phyloP scores from a whole-genome alignment of 2,113 vertebrate species.

The Tragelaphus scriptus region DNA sequence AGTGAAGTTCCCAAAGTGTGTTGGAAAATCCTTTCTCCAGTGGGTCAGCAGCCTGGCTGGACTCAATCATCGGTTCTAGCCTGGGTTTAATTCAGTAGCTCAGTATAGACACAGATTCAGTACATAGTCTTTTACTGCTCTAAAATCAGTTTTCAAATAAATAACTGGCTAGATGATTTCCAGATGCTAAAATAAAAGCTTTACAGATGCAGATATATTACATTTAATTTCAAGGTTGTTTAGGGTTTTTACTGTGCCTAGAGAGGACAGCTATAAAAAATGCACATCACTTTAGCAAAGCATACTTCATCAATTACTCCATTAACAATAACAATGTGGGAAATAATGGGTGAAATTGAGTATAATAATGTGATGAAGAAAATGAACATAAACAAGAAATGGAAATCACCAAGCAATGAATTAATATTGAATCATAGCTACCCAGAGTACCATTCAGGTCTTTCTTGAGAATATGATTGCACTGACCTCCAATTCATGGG shows the following conservation, averaged over 20 bases:
- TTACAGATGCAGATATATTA: slow-evolving; percentile 68
- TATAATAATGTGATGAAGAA: slow-evolving; percentile 67
- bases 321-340: slow-evolving; percentile 76
- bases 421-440: slow-evolving; percentile 26
- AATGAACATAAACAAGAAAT: slow-evolving; percentile 65
- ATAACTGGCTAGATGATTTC: slow-evolving; percentile 63
- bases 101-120: slow-evolving; percentile 1
- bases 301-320: slow-evolving; percentile 74
- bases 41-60: slow-evolving; percentile 23
- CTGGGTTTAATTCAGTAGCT: slow-evolving; percentile 61
- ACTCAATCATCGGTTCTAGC: slow-evolving; percentile 30
- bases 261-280: slow-evolving; percentile 71
- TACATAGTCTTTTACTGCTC: slow-evolving; percentile 38
- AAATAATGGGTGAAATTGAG: slow-evolving; percentile 80
- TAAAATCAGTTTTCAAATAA: slow-evolving; percentile 69
- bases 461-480: background rate
- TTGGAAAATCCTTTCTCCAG: background rate
- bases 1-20: slow-evolving; percentile 16
- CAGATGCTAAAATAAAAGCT: slow-evolving; percentile 71
- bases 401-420: slow-evolving; percentile 65
- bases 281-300: slow-evolving; percentile 61
- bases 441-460: background rate
- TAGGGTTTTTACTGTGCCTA: slow-evolving; percentile 61
- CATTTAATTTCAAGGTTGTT: slow-evolving; percentile 76
- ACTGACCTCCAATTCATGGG: background rate